phyloP scores from a whole-genome alignment of 2,113 vertebrate genomes.

The Rhagologus leucostigma region DNA sequence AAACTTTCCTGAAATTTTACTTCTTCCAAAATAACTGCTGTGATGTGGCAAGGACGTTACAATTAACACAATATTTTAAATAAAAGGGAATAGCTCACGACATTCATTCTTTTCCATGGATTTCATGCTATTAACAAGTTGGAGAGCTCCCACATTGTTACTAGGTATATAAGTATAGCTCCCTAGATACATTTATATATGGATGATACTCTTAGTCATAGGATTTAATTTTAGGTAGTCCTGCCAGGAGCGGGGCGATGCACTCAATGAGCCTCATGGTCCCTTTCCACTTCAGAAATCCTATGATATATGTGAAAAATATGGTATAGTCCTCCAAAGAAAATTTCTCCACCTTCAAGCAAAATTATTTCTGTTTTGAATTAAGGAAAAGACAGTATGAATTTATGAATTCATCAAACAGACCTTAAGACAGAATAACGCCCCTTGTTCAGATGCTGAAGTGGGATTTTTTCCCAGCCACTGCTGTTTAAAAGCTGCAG shows the following conservation, averaged over 20 bases:
- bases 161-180: background rate
- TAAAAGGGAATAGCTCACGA: background rate
- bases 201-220: background rate
- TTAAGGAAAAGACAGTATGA: background rate
- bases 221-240: background rate
- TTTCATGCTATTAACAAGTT: background rate
- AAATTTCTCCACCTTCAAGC: background rate
- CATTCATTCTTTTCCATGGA: background rate
- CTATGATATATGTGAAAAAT: background rate
- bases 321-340: background rate
- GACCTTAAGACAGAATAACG: background rate
- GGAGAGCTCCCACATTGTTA: background rate
- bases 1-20: background rate
- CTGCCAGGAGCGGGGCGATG: background rate
- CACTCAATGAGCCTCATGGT: background rate
- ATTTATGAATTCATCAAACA: background rate
- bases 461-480: background rate
- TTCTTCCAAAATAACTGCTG: background rate
- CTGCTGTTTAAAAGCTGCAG: background rate
- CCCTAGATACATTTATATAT: background rate
- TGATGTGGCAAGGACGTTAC: background rate
- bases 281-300: background rate
- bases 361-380: background rate
- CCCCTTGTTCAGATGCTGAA: background rate
- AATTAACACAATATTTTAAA: background rate